Percentiles rank a stretch among this genome's conserved stretches.
Evolutionary conservation across 2,113 vertebrate species (phyloP).

Genomic region (Maccullochella peelii): DNA sequence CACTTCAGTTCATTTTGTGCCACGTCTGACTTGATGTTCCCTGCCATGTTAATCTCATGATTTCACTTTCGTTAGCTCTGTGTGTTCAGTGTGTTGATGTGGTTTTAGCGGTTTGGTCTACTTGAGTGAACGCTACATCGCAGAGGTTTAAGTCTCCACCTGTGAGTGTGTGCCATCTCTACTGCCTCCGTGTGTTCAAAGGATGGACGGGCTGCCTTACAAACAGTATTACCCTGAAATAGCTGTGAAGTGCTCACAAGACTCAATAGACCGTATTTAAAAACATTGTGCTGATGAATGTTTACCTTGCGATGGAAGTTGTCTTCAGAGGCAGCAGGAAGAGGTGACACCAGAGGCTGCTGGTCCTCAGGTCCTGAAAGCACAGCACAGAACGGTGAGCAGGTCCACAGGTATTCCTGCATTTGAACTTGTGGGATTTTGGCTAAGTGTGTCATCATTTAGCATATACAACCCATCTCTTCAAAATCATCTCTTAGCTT

Average conservation of each 20-base stretch:
- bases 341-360: conserved; percentile 29
- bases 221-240: neutral
- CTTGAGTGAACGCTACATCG: neutral
- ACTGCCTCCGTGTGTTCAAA: neutral
- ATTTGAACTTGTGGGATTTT: neutral
- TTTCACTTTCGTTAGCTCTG: neutral
- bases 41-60: neutral
- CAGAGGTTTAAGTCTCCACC: neutral
- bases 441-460: neutral
- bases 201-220: neutral
- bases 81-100: neutral
- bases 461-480: neutral
- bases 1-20: too few species aligned
- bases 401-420: too few species aligned
- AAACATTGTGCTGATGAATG: neutral
- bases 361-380: conserved; percentile 50
- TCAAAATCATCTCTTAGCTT: neutral
- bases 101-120: conserved; percentile 1
- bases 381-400: conserved; percentile 4
- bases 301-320: conserved; percentile 55
- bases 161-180: neutral
- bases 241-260: neutral
- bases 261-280: neutral
- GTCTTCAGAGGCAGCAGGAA: conserved; percentile 46
- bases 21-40: too few species aligned